phyloP scores from a whole-genome alignment of 2,888 invertebrate species.

The Muscina levida region DNA sequence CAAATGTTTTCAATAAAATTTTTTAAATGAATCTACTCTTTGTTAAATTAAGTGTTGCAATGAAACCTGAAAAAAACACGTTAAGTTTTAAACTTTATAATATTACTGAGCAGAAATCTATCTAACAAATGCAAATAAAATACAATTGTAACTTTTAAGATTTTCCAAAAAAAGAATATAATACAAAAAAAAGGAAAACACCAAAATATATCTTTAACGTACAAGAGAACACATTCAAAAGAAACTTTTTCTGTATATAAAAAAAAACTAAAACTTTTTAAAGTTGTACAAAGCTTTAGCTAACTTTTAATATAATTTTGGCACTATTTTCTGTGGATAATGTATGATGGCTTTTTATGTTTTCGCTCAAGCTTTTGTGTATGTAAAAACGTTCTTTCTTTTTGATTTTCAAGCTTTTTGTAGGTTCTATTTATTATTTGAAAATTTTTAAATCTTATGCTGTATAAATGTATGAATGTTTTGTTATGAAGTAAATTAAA shows the following conservation, averaged over 20 bases:
- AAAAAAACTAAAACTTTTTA: neutral
- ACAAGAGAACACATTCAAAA: slow-evolving; percentile 65
- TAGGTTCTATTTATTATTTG: slow-evolving; percentile 9
- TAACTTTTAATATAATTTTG: neutral
- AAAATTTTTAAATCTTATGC: too few relatives aligned
- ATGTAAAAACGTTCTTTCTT: slow-evolving; percentile 8
- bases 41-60: slow-evolving; percentile 51
- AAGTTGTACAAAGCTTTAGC: slow-evolving; percentile 22
- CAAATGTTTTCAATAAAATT: too few relatives aligned
- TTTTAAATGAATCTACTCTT: neutral
- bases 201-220: slow-evolving; percentile 19
- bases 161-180: too few relatives aligned
- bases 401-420: slow-evolving; percentile 2
- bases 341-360: slow-evolving; percentile 56
- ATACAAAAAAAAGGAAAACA: slow-evolving; percentile 36
- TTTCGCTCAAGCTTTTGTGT: neutral
- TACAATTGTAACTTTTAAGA: slow-evolving; percentile 49
- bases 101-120: too few relatives aligned
- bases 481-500: too few relatives aligned
- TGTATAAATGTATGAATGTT: too few relatives aligned
- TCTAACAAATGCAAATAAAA: neutral
- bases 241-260: slow-evolving; percentile 41
- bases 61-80: neutral
- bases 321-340: slow-evolving; percentile 12
- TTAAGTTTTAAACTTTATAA: slow-evolving; percentile 15